phyloP scores from a whole-genome alignment of 2,888 invertebrate genomes.

The Tinea trinotella region DNA sequence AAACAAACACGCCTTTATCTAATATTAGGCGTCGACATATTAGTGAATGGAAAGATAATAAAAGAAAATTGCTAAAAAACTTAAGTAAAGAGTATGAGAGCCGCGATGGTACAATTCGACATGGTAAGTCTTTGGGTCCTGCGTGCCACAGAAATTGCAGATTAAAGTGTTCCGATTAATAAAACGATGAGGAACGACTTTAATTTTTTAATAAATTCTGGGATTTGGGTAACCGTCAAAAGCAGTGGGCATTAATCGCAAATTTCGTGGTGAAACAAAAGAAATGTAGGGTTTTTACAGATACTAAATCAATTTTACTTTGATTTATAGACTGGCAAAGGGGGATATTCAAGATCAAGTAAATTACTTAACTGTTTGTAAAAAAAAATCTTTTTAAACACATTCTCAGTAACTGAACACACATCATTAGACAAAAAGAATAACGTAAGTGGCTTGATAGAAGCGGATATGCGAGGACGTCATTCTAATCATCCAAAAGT shows the following conservation, averaged over 20 bases:
- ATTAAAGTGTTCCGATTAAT: constrained; percentile 19
- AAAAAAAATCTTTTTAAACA: constrained; percentile 20
- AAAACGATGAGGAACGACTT: constrained; percentile 17
- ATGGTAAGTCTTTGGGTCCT: not conserved
- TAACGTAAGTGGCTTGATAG: constrained; percentile 11
- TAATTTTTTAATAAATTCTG: constrained; percentile 19
- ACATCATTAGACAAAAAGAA: constrained; percentile 19
- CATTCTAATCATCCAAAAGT: constrained; percentile 11
- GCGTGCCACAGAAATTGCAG: not conserved
- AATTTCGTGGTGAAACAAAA: constrained; percentile 19
- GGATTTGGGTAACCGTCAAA: constrained; percentile 18
- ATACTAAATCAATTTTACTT: constrained; percentile 19
- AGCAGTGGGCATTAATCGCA: constrained; percentile 20
- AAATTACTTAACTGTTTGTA: constrained; percentile 19
- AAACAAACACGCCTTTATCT: not conserved
- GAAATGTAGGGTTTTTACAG: constrained; percentile 19
- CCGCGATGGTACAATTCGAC: not conserved
- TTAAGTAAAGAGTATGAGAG: not conserved
- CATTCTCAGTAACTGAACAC: constrained; percentile 20
- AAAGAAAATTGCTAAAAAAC: not conserved
- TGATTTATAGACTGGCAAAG: constrained; percentile 17
- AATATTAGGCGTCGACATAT: not conserved
- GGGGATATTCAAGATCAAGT: not conserved
- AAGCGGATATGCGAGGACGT: constrained; percentile 18
- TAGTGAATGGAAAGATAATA: not conserved